These are phyloP conservation scores for Columba livia DNA, from an alignment of 2,113 vertebrate species.

Conservation along the genomic window DNA sequence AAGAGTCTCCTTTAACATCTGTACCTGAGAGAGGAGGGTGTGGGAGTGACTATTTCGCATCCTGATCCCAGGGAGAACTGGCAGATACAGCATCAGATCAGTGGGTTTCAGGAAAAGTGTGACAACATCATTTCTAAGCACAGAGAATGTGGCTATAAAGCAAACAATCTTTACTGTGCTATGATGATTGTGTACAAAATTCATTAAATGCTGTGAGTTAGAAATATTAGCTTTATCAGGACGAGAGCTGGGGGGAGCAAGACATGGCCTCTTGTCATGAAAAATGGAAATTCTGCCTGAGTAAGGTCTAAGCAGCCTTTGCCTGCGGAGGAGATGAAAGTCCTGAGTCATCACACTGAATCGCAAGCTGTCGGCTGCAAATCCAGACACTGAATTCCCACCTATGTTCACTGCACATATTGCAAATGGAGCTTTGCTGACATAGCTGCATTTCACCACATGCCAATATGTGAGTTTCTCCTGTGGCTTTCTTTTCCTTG, in stretches of 20 bases:
- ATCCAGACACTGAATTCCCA: background rate
- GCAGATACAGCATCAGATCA: background rate
- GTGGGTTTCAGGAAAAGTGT: background rate
- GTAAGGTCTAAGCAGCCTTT: slow-evolving; percentile 6
- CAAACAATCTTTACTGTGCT: background rate
- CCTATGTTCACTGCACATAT: background rate
- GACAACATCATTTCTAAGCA: background rate
- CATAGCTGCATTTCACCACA: background rate
- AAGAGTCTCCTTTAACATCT: background rate
- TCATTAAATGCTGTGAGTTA: background rate
- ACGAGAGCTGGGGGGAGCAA: background rate
- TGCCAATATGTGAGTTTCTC: background rate
- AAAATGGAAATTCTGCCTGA: background rate
- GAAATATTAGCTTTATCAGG: background rate
- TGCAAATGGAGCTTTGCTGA: background rate
- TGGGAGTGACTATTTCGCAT: background rate
- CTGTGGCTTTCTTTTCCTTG: background rate
- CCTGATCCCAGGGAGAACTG: background rate
- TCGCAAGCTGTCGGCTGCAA: background rate
- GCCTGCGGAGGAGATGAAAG: slow-evolving; percentile 16
- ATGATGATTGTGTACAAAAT: background rate
- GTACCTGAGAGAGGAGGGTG: background rate
- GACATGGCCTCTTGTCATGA: background rate
- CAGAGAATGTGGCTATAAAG: background rate
- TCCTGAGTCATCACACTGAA: slow-evolving; percentile 50